A percentile compares a stretch with the other conserved stretches of the same genome.
Conservation (phyloP, 2,888 invertebrate species). For the Choristoneura rosaceana region DNA sequence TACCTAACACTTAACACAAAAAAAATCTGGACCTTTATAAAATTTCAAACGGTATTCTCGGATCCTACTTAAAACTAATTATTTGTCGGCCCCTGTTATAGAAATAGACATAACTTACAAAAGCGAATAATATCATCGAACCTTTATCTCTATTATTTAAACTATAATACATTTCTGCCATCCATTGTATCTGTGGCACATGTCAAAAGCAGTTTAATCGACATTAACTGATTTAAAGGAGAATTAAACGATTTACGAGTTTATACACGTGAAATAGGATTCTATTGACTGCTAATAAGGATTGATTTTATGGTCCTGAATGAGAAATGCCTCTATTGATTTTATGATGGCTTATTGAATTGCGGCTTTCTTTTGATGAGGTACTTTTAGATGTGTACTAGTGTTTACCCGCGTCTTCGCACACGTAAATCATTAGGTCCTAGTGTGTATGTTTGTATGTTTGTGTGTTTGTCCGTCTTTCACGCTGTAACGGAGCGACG, state of each 20-base stretch:
- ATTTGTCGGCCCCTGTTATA: no score
- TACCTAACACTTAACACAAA: no score
- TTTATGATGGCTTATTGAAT: not conserved
- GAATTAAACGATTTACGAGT: conserved; percentile 8
- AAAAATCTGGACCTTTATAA: no score
- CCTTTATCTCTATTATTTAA: conserved; percentile 6
- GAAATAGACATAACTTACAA: no score
- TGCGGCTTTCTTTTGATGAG: not conserved
- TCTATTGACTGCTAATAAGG: not conserved
- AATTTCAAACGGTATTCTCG: no score
- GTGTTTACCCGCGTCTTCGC: no score
- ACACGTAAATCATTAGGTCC: no score
- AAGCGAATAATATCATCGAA: not conserved
- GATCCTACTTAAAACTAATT: no score
- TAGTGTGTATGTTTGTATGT: no score
- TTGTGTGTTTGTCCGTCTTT: no score
- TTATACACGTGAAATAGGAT: not conserved
- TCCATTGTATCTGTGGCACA: conserved; percentile 5
- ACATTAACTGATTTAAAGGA: conserved; percentile 3
- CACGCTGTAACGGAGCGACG: no score
- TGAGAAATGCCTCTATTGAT: not conserved
- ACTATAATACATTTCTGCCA: not conserved
- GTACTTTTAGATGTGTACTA: not conserved
- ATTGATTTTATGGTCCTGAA: not conserved
- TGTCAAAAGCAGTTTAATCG: conserved; percentile 1